These are phyloP conservation scores for Gymnopithys bicolor DNA, from an alignment of 2,797 vertebrate species.

Conservation along the genomic window DNA sequence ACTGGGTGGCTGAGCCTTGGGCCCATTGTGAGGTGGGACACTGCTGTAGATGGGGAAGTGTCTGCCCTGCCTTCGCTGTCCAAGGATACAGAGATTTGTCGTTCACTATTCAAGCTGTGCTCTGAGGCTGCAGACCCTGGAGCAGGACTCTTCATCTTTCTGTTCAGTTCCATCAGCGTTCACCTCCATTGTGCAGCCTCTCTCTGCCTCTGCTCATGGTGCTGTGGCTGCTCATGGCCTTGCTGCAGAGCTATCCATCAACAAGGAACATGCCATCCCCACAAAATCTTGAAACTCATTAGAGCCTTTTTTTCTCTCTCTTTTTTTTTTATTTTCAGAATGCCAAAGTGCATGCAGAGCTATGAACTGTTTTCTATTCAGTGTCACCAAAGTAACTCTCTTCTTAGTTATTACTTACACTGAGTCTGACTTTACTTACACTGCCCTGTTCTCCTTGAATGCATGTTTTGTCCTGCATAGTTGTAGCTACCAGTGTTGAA, in stretches of 20 bases:
- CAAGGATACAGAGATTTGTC: rapidly evolving
- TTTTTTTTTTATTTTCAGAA: background rate
- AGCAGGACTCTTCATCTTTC: background rate
- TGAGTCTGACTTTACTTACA: background rate
- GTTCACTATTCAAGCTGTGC: background rate
- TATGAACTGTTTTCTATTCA: background rate
- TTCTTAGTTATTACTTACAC: background rate
- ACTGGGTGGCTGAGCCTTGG: rapidly evolving
- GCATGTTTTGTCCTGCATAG: background rate
- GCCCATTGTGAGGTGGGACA: rapidly evolving
- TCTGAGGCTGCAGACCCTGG: background rate
- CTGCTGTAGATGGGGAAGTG: rapidly evolving
- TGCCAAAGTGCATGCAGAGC: background rate
- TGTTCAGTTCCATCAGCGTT: background rate
- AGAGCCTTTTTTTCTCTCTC: background rate
- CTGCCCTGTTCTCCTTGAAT: background rate
- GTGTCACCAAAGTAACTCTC: background rate
- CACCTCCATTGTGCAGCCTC: background rate
- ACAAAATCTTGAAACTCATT: background rate
- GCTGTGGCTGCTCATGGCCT: background rate
- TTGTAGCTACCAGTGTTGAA: background rate
- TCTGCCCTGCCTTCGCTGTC: background rate
- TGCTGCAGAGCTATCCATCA: background rate
- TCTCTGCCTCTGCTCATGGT: background rate
- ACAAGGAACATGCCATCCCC: background rate